A percentile compares a stretch with the other conserved stretches of the same genome.
phyloP scores from a whole-genome alignment of 2,797 vertebrate genomes.

The Lutjanus campechanus region DNA sequence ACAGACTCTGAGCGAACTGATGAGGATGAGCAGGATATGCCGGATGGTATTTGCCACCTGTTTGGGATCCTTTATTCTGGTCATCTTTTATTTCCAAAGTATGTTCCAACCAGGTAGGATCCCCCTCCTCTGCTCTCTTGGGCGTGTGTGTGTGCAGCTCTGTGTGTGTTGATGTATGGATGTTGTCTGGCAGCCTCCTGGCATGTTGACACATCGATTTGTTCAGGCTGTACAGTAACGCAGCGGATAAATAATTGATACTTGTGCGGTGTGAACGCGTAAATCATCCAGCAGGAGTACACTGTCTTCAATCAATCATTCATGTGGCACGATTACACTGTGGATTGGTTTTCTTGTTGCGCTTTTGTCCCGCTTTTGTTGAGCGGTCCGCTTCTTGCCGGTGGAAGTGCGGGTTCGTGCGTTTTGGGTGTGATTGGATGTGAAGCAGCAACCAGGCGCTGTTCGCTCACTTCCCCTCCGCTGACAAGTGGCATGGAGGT shows the following conservation, averaged over 20 bases:
- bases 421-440: slow-evolving; percentile 23
- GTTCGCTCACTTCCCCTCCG: background rate
- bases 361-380: slow-evolving; percentile 33
- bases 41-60: slow-evolving; percentile 97
- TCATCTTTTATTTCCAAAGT: slow-evolving; percentile 99
- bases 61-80: slow-evolving; percentile 97
- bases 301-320: background rate
- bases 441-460: background rate
- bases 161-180: slow-evolving; percentile 32
- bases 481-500: slow-evolving; percentile 51
- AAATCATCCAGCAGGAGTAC: slow-evolving; percentile 11
- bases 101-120: slow-evolving; percentile 99
- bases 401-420: slow-evolving; percentile 22
- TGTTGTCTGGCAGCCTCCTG: slow-evolving; percentile 37
- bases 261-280: background rate
- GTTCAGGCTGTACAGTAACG: slow-evolving; percentile 32
- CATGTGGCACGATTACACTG: background rate
- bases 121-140: slow-evolving; percentile 27
- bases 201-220: slow-evolving; percentile 51
- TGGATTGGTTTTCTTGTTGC: slow-evolving; percentile 25
- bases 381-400: background rate
- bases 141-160: background rate
- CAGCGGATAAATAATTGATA: slow-evolving; percentile 38
- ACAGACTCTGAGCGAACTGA: slow-evolving; percentile 92
- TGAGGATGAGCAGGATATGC: slow-evolving; percentile 98